phyloP scores from a whole-genome alignment of 2,888 invertebrate genomes.

The Pachymerium ferrugineum region DNA sequence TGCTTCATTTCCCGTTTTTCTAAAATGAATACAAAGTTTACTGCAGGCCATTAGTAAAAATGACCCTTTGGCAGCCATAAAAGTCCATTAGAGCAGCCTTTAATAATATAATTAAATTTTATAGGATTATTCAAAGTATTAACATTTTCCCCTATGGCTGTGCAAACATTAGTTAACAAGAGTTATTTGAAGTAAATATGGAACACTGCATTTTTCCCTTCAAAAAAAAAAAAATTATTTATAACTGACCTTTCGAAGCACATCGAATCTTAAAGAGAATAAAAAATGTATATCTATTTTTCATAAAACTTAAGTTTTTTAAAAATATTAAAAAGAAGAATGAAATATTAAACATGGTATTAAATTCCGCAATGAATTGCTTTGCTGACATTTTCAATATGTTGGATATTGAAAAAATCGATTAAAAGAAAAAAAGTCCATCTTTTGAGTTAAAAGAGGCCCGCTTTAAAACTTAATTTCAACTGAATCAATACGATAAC shows the following conservation, averaged over 20 bases:
- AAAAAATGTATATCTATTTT: no score
- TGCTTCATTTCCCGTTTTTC: not conserved
- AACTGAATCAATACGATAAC: slow-evolving; percentile 22
- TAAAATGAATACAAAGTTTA: not conserved
- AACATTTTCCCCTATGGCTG: not conserved
- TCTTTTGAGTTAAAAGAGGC: slow-evolving; percentile 14
- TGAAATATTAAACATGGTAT: slow-evolving; percentile 1
- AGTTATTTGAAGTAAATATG: not conserved
- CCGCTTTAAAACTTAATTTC: slow-evolving; percentile 25
- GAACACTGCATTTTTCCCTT: no score
- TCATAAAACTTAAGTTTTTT: no score
- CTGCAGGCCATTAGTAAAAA: not conserved
- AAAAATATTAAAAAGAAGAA: not conserved
- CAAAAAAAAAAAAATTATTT: no score
- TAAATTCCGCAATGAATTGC: slow-evolving; percentile 4
- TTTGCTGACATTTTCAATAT: slow-evolving; percentile 10
- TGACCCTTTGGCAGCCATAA: slow-evolving; percentile 15
- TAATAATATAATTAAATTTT: slow-evolving; percentile 24
- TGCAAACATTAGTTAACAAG: not conserved
- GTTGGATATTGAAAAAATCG: slow-evolving; percentile 24
- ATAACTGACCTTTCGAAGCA: no score
- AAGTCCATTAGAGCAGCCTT: slow-evolving; percentile 20
- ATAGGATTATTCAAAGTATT: not conserved
- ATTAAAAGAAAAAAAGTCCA: not conserved
- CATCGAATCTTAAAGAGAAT: no score